Conservation (phyloP, 2,113 vertebrate species). For the Aleadryas rufinucha region DNA sequence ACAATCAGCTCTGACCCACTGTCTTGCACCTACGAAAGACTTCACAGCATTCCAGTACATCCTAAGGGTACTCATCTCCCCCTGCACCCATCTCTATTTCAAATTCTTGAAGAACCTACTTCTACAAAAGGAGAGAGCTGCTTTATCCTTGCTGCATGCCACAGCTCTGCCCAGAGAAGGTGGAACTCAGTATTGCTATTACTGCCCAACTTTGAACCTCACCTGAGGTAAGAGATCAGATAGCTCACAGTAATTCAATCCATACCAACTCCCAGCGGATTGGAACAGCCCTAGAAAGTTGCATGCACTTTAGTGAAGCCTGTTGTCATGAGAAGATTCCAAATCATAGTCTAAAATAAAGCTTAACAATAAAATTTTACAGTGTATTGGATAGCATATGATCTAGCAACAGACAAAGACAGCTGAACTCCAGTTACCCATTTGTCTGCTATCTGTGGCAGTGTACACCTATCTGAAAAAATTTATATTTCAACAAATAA, state of each 20-base stretch:
- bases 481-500: background rate
- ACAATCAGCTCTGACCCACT: background rate
- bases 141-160: background rate
- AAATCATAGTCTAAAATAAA: background rate
- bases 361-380: background rate
- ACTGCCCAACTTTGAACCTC: background rate
- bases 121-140: background rate
- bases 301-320: background rate
- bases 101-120: background rate
- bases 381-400: background rate
- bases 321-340: background rate
- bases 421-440: background rate
- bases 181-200: accelerated
- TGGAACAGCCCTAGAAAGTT: background rate
- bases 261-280: background rate
- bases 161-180: background rate
- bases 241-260: background rate
- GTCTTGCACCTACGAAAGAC: background rate
- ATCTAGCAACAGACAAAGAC: background rate
- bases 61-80: accelerated
- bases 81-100: background rate
- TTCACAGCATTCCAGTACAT: background rate
- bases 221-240: background rate
- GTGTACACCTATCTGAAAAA: background rate
- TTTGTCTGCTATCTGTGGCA: background rate